These are phyloP conservation scores for Mythimna pallens DNA, from an alignment of 2,888 invertebrate genomes.

Conservation along the genomic window DNA sequence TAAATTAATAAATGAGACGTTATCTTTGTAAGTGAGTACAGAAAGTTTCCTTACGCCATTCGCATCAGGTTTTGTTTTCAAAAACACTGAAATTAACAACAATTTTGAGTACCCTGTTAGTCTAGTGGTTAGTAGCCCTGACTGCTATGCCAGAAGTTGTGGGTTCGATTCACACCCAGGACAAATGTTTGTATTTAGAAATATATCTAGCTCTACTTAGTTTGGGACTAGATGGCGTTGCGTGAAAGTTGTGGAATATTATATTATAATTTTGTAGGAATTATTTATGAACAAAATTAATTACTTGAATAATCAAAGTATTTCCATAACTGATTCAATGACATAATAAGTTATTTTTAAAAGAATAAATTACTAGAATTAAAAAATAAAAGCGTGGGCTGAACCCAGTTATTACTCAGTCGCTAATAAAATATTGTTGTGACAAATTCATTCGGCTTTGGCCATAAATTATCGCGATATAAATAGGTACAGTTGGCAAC, in stretches of 20 bases:
- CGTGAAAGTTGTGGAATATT: too few species aligned
- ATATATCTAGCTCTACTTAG: too few species aligned
- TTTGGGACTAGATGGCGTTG: too few species aligned
- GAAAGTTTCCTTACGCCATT: neutral
- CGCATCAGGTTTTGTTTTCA: neutral
- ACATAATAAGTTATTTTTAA: conserved; percentile 11
- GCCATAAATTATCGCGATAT: conserved; percentile 43
- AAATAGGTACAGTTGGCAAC: conserved; percentile 39
- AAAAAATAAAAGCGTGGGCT: conserved; percentile 2
- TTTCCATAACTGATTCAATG: conserved; percentile 3
- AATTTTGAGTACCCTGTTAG: too few species aligned
- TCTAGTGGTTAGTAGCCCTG: too few species aligned
- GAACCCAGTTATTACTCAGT: conserved; percentile 33
- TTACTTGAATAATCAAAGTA: conserved; percentile 2
- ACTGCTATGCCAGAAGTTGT: too few species aligned
- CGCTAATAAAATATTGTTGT: conserved; percentile 39
- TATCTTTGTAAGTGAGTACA: conserved; percentile 9
- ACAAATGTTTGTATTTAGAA: too few species aligned
- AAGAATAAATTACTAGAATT: conserved; percentile 28
- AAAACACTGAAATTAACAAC: neutral
- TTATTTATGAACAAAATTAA: conserved; percentile 2
- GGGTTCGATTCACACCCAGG: too few species aligned
- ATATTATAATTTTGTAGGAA: neutral
- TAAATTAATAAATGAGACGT: conserved; percentile 22
- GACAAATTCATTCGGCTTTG: conserved; percentile 46